Conservation (phyloP, 2,888 invertebrate genomes). For the Schizotus pectinicornis region DNA sequence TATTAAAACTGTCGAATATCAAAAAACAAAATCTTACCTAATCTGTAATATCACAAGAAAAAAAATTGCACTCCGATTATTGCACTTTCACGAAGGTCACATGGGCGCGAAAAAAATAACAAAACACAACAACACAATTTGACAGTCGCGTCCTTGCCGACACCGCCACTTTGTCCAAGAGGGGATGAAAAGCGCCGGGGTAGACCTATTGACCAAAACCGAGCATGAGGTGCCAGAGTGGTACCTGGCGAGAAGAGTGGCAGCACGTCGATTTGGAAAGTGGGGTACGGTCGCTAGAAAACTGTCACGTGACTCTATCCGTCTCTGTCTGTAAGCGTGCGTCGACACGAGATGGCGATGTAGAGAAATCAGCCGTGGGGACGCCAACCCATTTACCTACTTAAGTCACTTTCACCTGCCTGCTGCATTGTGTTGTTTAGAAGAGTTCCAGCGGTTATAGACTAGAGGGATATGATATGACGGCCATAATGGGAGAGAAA, state of each 20-base stretch:
- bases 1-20: conserved; percentile 8
- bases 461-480: conserved; percentile 4
- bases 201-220: conserved; percentile 34
- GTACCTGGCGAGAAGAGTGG: conserved; percentile 36
- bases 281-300: conserved; percentile 40
- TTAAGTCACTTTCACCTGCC: conserved; percentile 56
- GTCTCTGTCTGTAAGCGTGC: conserved; percentile 1
- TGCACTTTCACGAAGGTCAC: conserved; percentile 26
- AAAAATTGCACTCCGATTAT: conserved; percentile 24
- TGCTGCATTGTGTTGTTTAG: conserved; percentile 18
- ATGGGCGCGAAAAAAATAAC: conserved; percentile 21
- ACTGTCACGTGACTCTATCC: conserved; percentile 20
- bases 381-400: conserved; percentile 57
- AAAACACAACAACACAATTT: conserved; percentile 39
- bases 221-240: conserved; percentile 33
- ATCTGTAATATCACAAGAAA: conserved; percentile 14
- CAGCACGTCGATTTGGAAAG: conserved; percentile 42
- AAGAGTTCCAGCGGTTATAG: conserved; percentile 16
- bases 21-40: conserved; percentile 25
- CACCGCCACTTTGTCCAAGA: conserved; percentile 52
- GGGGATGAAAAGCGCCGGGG: conserved; percentile 47
- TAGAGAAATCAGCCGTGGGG: conserved; percentile 52
- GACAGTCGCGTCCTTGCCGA: conserved; percentile 54
- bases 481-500: conserved; percentile 13
- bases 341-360: conserved; percentile 34